These are phyloP conservation scores for Neolamprologus multifasciatus DNA, from an alignment of 2,797 vertebrate species.

Conservation along the genomic window DNA sequence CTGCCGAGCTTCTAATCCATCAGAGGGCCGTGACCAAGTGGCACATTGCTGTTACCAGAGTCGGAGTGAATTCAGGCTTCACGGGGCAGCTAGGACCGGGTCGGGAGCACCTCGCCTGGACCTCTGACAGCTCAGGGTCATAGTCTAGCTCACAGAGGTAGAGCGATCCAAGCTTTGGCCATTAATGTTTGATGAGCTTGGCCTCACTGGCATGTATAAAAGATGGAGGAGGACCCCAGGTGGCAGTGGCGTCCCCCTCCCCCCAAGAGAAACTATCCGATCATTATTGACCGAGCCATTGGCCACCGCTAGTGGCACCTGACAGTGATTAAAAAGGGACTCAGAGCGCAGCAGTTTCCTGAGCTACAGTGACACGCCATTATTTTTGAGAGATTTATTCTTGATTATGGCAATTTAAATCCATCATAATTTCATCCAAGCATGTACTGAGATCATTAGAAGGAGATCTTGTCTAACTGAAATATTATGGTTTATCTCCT, in stretches of 20 bases:
- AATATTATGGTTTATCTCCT: not conserved
- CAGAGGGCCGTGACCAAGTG: slow-evolving; percentile 22
- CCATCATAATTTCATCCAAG: slow-evolving; percentile 1
- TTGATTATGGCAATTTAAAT: not conserved
- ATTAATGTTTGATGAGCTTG: slow-evolving; percentile 75
- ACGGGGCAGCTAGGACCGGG: not conserved
- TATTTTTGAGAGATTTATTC: not conserved
- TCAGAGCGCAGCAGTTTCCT: not conserved
- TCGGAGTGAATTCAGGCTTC: not conserved
- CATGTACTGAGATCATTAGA: not conserved
- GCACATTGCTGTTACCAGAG: not conserved
- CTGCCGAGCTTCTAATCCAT: not conserved
- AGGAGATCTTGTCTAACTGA: not conserved
- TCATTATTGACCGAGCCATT: slow-evolving; percentile 49
- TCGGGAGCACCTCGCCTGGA: not conserved
- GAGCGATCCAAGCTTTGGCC: slow-evolving; percentile 7
- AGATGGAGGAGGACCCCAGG: slow-evolving; percentile 53
- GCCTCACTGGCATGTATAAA: slow-evolving; percentile 47
- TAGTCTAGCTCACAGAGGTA: not conserved
- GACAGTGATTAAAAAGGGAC: slow-evolving; percentile 22
- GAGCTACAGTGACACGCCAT: not conserved
- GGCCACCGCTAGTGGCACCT: slow-evolving; percentile 27
- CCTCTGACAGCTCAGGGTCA: not conserved
- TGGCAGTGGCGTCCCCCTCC: slow-evolving; percentile 25
- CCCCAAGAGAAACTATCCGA: not conserved